Percentiles rank a stretch among this genome's conserved stretches.
Evolutionary conservation across 2,113 vertebrate genomes (phyloP).

Genomic region (Picathartes gymnocephalus): DNA sequence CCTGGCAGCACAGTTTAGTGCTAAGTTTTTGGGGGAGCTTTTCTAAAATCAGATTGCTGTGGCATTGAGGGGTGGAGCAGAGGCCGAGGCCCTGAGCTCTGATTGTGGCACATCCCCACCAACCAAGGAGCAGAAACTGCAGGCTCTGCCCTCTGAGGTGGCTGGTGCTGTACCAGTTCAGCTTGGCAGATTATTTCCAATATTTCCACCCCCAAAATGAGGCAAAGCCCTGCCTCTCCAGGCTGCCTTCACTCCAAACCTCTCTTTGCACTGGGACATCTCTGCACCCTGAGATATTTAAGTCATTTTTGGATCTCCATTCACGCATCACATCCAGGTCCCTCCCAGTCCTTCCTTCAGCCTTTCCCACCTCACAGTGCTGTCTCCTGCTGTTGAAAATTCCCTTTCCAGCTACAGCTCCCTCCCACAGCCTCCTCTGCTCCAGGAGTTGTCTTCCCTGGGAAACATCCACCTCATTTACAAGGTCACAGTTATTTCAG

Average conservation of each 20-base stretch:
- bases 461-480: not conserved
- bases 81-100: not conserved
- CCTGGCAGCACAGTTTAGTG: not conserved
- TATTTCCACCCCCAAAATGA: not conserved
- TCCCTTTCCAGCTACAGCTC: not conserved
- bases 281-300: not conserved
- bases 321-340: not conserved
- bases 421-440: fast-evolving
- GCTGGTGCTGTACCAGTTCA: not conserved
- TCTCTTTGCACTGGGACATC: not conserved
- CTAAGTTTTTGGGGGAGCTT: not conserved
- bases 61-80: not conserved
- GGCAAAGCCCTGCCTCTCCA: not conserved
- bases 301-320: not conserved
- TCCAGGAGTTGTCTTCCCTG: not conserved
- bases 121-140: not conserved
- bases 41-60: not conserved
- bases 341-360: not conserved
- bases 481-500: not conserved
- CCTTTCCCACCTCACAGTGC: not conserved
- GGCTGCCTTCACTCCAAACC: not conserved
- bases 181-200: not conserved
- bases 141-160: not conserved
- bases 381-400: not conserved
- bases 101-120: not conserved